These are phyloP conservation scores for Tineola bisselliella DNA, from an alignment of 2,888 invertebrate genomes.

Conservation along the genomic window DNA sequence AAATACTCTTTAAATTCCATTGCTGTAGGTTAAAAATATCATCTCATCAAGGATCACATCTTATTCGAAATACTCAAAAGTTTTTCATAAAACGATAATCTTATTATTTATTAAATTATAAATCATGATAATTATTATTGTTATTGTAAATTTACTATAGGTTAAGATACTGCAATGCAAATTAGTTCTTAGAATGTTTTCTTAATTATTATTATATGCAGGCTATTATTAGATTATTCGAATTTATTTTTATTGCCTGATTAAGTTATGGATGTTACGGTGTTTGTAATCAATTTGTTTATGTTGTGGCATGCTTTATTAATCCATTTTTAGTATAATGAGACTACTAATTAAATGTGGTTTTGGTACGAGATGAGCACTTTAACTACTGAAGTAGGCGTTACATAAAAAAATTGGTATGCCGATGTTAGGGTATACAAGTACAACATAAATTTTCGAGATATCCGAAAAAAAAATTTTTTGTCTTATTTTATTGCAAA, in stretches of 20 bases:
- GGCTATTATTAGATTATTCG: not conserved
- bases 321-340: too few relatives aligned
- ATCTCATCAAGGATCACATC: not conserved
- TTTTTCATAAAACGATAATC: not conserved
- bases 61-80: not conserved
- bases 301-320: not conserved
- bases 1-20: too few relatives aligned
- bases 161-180: conserved; percentile 1
- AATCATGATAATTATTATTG: not conserved
- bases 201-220: not conserved
- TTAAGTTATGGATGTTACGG: not conserved
- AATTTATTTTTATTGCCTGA: not conserved
- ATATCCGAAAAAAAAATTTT: too few relatives aligned
- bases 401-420: too few relatives aligned
- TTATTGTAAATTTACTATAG: not conserved
- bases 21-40: too few relatives aligned
- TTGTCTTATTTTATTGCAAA: not conserved
- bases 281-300: not conserved
- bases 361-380: too few relatives aligned
- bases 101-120: not conserved
- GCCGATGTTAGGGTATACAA: too few relatives aligned
- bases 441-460: too few relatives aligned
- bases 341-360: too few relatives aligned
- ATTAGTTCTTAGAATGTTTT: not conserved
- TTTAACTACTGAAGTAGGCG: too few relatives aligned